Evolutionary conservation across 2,113 vertebrate genomes (phyloP).

Genomic region (Gulo gulo): DNA sequence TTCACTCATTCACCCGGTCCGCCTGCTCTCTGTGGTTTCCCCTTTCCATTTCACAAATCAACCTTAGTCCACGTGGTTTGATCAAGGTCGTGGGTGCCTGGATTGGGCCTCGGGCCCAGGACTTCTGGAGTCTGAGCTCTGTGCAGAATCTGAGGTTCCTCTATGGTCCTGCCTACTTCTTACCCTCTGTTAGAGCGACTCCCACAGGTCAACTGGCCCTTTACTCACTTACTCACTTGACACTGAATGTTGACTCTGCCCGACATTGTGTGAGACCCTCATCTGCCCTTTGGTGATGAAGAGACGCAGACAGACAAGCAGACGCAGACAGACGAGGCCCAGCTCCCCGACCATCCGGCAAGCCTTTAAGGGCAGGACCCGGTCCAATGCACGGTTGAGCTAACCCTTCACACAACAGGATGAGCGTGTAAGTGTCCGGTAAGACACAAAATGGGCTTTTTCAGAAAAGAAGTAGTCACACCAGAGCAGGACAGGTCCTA

Average conservation of each 20-base stretch:
- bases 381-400: not conserved
- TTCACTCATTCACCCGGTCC: not conserved
- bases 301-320: not conserved
- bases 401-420: not conserved
- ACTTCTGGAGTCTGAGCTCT: not conserved
- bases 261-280: not conserved
- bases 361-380: not conserved
- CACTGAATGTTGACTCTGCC: not conserved
- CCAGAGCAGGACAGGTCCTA: not conserved
- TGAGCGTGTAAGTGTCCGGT: not conserved
- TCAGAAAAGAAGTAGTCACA: too few species aligned
- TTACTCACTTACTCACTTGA: not conserved
- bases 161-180: not conserved
- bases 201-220: not conserved
- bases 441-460: not conserved
- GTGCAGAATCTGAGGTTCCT: too few species aligned
- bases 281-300: not conserved
- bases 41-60: not conserved
- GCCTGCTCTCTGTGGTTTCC: not conserved
- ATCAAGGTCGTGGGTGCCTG: not conserved
- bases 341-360: not conserved
- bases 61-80: not conserved
- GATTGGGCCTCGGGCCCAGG: too few species aligned
- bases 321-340: not conserved
- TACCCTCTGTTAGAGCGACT: not conserved